Conservation (phyloP, 2,797 vertebrate species). For the Pipistrellus pipistrellus region DNA sequence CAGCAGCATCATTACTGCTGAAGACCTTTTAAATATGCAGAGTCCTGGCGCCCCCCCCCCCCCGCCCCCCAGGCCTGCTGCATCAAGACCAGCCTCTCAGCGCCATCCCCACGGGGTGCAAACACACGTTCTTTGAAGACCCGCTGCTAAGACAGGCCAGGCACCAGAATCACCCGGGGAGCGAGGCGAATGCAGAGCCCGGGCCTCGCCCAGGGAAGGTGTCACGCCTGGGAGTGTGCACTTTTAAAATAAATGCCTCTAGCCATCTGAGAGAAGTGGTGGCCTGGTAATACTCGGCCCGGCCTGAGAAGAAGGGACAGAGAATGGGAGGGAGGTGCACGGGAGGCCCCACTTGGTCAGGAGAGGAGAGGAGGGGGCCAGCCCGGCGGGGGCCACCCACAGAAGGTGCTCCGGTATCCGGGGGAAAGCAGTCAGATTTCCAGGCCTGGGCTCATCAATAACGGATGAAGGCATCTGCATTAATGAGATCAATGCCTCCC, state of each 20-base stretch:
- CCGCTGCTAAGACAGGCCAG: background rate
- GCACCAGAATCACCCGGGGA: background rate
- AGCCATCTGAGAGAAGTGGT: background rate
- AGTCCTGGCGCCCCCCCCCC: rapidly evolving
- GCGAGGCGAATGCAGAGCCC: background rate
- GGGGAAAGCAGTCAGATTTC: background rate
- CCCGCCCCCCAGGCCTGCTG: background rate
- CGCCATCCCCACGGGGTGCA: rapidly evolving
- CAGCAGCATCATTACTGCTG: rapidly evolving
- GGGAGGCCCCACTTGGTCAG: rapidly evolving
- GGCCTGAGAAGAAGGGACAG: background rate
- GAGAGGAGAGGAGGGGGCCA: background rate
- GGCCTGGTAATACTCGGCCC: rapidly evolving
- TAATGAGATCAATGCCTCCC: background rate
- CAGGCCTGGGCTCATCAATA: background rate
- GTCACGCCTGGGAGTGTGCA: no score
- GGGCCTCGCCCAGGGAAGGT: background rate
- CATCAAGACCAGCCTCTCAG: background rate
- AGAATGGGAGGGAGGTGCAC: background rate
- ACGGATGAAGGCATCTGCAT: background rate
- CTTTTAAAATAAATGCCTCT: background rate
- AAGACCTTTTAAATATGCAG: background rate
- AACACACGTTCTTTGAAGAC: background rate
- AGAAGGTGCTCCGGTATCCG: rapidly evolving
- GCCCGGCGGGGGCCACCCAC: rapidly evolving